These are phyloP conservation scores for Tretioscincus oriximinensis DNA, from an alignment of 2,113 vertebrate genomes.

Conservation along the genomic window DNA sequence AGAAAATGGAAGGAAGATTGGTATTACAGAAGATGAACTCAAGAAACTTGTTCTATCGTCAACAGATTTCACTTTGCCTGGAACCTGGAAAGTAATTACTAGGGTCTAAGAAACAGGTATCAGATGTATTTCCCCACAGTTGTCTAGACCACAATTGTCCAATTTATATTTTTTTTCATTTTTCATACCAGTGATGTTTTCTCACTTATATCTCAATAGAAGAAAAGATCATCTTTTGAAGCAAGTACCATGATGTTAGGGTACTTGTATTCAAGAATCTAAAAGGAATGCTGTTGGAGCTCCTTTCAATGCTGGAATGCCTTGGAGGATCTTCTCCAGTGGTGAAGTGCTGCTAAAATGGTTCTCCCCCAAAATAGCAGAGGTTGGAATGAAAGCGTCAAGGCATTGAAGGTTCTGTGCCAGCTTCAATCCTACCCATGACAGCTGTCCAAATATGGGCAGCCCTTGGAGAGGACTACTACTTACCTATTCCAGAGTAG, in stretches of 20 bases:
- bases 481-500: too few species aligned
- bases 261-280: neutral
- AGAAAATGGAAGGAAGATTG: neutral
- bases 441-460: too few species aligned
- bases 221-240: neutral
- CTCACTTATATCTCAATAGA: neutral
- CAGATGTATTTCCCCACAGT: neutral
- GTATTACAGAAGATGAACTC: neutral
- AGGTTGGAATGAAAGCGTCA: too few species aligned
- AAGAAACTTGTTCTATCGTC: neutral
- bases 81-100: neutral
- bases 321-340: too few species aligned
- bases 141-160: neutral
- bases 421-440: too few species aligned
- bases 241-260: neutral
- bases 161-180: neutral
- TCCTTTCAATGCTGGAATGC: too few species aligned
- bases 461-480: too few species aligned
- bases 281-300: too few species aligned
- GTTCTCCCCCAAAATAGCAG: too few species aligned
- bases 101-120: neutral
- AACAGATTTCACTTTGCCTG: neutral
- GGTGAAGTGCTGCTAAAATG: too few species aligned
- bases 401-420: too few species aligned
- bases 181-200: neutral